Evolutionary conservation across 2,888 invertebrate species (phyloP), one percentile per base, ranked within the genome.

Genomic region (Microplitis manilae): DNA sequence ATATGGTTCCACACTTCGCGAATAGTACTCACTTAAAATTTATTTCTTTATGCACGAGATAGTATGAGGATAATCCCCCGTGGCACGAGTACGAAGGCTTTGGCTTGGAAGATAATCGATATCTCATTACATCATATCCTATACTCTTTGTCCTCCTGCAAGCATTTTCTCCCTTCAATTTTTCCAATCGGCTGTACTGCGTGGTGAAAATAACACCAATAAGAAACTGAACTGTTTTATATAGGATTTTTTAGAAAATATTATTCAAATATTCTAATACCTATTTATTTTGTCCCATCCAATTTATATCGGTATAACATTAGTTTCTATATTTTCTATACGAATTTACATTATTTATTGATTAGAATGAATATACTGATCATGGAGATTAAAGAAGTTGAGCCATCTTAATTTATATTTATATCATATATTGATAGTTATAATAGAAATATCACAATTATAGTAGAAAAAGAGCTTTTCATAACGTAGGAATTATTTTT

Each of bases 41-140:
- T 71, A 71, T 61, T 71, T 71, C 61, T 61, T 59, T 15, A n/a
- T 30, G 60, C 60, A 71, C 38, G 71, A 71, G 71, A 71, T 71
- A 71, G 71, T 61, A 38, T 15, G 60, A 71, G 38, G 71, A 71
- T 71, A 71, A 71, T 81, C 77, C 78, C 76, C 77, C 40, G 76
- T 75, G 74, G 80, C 81, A 79, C 77, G 79, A 79, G 73, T 71
- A 9, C 50, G 50, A 2, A 50, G 50, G 59, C 61, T 77, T 69
- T 75, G 74, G 70, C 75, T 39, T 41, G 73, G 39, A 80, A 76
- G 65, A 77, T 69, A 81, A 81, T 80, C 80, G 81, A 81, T 81
- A 80, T 77, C 79, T 79, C 80, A 77, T 81, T 80, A 77, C 77
- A 78, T 80, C 79, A 71, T 71, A 72, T 50, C 68, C 50, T 40